Evolutionary conservation across 2,888 invertebrate genomes (phyloP).

Genomic region (Xylota sylvarum): DNA sequence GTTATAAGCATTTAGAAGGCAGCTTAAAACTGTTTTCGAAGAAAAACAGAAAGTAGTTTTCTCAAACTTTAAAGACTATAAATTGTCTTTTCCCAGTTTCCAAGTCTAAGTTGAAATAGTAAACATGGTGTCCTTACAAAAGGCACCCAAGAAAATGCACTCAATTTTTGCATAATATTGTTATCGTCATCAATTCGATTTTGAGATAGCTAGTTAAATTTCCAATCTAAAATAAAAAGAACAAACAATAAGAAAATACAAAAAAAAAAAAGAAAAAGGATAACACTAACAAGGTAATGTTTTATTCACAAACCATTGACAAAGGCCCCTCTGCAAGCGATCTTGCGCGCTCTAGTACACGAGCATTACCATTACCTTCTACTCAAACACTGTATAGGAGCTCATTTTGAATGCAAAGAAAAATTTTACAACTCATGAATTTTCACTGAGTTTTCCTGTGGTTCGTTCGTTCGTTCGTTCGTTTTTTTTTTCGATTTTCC

Average conservation of each 20-base stretch:
- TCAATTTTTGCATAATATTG: not conserved
- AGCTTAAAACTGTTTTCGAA: too few relatives aligned
- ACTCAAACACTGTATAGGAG: not conserved
- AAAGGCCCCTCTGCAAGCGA: slow-evolving; percentile 40
- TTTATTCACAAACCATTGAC: slow-evolving; percentile 63
- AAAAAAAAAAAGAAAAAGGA: slow-evolving; percentile 4
- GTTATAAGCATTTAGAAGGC: too few relatives aligned
- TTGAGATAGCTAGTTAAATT: slow-evolving; percentile 7
- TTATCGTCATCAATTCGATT: slow-evolving; percentile 6
- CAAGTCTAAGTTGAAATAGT: too few relatives aligned
- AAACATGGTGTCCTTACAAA: too few relatives aligned
- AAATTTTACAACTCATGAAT: slow-evolving; percentile 75
- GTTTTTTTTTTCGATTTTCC: slow-evolving; percentile 5
- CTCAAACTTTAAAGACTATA: too few relatives aligned
- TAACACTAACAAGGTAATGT: slow-evolving; percentile 45
- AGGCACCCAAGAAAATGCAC: too few relatives aligned
- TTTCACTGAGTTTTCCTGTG: slow-evolving; percentile 50
- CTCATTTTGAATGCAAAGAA: slow-evolving; percentile 75
- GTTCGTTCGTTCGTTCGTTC: too few relatives aligned
- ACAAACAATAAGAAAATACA: slow-evolving; percentile 16
- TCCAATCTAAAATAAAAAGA: slow-evolving; percentile 16
- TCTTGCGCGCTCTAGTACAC: slow-evolving; percentile 22
- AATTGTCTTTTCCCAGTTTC: too few relatives aligned
- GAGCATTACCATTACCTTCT: slow-evolving; percentile 22
- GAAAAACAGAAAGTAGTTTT: too few relatives aligned